Base-by-base conservation (phyloP, 2,113 vertebrate genomes). In the Microcebus jonahi region DNA sequence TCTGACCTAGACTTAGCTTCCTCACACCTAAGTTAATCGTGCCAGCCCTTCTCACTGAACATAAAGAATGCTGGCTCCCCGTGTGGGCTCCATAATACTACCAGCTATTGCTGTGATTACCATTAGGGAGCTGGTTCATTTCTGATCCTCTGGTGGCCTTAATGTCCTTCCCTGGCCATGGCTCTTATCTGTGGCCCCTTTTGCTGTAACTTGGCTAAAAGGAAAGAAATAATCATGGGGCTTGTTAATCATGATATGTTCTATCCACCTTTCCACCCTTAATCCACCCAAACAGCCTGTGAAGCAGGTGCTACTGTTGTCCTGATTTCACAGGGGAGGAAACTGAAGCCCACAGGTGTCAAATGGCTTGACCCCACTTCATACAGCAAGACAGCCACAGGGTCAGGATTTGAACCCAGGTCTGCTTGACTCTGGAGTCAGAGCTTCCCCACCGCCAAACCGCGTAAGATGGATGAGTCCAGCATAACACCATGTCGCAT, bases 361-460 rank as follows among this genome's bases (percentile, higher is more conserved):
- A 11, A 59, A 27, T 21, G 36, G 79, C 10, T 31, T 23, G 23
- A 15, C 2, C 8, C 48, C 23, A 59, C 11, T 71, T 55, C 42
- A 23, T n/a, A 71, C 3, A 23, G 9, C 0, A 20, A 42, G 48
- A 79, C 55, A 75, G 12, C 0, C 27, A 50, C 10, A 61, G 42
- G 2, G 23, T 70, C 42, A 50, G 55, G n/a, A 73, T 27, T n/a
- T 0, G 8, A 90, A 53, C 3, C 11, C 12, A 27, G 65, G 48
- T 55, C 77, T 27, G 2, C 21, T 14, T 10, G 15, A 29, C 29
- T 71, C 13, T 53, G 50, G 27, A 92, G 36, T 17, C 42, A 85
- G 29, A 55, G 20, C 2, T 4, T 4, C 8, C 13, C 7, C 2
- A 0, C 6, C 2, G 39, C 13, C 8, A 7, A 10, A 34, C 25